Percentiles rank a stretch among this genome's conserved stretches.
These are phyloP conservation scores for Potorous gilbertii DNA, from an alignment of 2,797 vertebrate genomes.

Conservation along the genomic window DNA sequence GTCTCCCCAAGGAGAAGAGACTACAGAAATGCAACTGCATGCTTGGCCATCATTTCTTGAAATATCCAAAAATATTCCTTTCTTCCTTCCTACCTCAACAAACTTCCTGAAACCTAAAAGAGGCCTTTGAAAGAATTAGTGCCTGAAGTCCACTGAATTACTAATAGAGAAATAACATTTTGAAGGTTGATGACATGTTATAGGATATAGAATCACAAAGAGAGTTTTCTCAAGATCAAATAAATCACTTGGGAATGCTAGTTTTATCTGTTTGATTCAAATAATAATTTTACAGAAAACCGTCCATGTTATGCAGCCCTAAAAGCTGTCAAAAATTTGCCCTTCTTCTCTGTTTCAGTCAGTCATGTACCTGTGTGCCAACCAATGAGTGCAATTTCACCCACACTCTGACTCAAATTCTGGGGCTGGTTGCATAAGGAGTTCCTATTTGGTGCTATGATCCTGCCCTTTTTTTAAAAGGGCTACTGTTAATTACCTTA, in stretches of 20 bases:
- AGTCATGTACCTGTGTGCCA: not conserved
- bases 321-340: not conserved
- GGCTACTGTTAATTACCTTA: not conserved
- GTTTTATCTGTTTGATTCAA: not conserved
- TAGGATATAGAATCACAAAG: not conserved
- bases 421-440: not conserved
- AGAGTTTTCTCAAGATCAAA: not conserved
- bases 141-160: not conserved
- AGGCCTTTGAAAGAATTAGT: not conserved
- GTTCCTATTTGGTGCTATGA: not conserved
- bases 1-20: not conserved
- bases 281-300: not conserved
- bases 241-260: not conserved
- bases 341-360: not conserved
- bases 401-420: not conserved
- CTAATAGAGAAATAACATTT: not conserved
- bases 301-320: not conserved
- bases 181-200: not conserved
- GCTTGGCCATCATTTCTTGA: not conserved
- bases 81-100: not conserved
- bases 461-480: not conserved
- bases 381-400: not conserved
- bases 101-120: not conserved
- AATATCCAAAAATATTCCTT: not conserved
- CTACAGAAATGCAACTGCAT: not conserved